phyloP scores from a whole-genome alignment of 2,113 vertebrate species.

The Percopsis transmontana region DNA sequence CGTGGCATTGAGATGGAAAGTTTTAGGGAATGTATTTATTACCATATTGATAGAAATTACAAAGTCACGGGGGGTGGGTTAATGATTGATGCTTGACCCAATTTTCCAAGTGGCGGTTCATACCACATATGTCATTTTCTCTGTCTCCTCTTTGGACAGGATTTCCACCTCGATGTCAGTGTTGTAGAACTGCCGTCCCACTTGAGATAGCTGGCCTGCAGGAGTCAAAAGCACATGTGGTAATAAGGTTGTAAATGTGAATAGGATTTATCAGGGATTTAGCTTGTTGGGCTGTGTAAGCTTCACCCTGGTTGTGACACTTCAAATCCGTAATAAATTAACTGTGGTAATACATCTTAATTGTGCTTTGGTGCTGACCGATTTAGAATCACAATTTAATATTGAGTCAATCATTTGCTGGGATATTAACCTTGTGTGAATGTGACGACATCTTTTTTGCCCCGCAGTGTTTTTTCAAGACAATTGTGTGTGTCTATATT shows the following conservation, averaged over 20 bases:
- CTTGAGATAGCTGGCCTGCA: constrained; percentile 78
- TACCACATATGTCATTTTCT: constrained; percentile 81
- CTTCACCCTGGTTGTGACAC: neutral
- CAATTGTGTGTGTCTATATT: no score
- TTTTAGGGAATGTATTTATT: constrained; percentile 15
- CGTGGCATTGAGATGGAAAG: neutral
- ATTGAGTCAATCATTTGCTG: neutral
- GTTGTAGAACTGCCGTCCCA: constrained; percentile 80
- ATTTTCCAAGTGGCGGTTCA: constrained; percentile 7
- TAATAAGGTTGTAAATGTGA: constrained; percentile 19
- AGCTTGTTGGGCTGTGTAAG: neutral
- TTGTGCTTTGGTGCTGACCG: neutral
- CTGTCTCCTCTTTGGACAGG: constrained; percentile 79
- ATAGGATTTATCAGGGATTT: neutral
- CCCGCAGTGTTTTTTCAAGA: no score
- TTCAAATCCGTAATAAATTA: neutral
- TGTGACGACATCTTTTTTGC: neutral
- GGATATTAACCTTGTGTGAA: neutral
- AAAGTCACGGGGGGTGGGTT: neutral
- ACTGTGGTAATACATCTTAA: neutral
- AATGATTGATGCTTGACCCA: neutral
- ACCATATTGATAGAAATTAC: constrained; percentile 1
- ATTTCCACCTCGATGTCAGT: constrained; percentile 81
- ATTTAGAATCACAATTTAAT: neutral
- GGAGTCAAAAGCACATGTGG: constrained; percentile 2